Base-by-base conservation (phyloP, 1,140 invertebrate genomes). In the Cydia amplana region DNA sequence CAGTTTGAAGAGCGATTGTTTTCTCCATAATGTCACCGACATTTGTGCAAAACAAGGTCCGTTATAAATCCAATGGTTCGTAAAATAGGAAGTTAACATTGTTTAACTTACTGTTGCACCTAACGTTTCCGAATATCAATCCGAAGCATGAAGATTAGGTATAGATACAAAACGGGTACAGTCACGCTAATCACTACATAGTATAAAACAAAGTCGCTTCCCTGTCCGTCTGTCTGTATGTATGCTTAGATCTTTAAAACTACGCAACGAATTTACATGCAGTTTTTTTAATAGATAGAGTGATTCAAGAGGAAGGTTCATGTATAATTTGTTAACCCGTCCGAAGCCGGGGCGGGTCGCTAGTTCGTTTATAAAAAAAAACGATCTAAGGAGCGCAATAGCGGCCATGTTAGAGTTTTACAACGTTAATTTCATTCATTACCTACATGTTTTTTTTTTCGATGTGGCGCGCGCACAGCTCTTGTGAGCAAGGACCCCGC, bases 381-480 rank as follows among this genome's bases (percentile, higher is more conserved):
- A n/a, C n/a, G n/a, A n/a, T n/a, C n/a, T n/a, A n/a, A n/a, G n/a
- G 2, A 23, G 55, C 55, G 55, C 55, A 9, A 60, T 2, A 60
- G 55, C 55, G 9, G 4, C 49, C 12, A 25, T 25, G 25, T 20
- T 18, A 9, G 2, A 4, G 10, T 16, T 51, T 51, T 12, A 51
- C 46, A 51, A 51, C n/a, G 49, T 51, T 51, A 18, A 51, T 60
- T 60, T 20, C 55, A 60, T 60, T 60, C n/a, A 55, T 55, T 55
- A 55, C 4, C 51, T 60, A 5, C 20, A 23, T 10, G 20, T 23
- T n/a, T n/a, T n/a, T n/a, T n/a, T n/a, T n/a, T n/a, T n/a, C n/a
- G n/a, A n/a, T n/a, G n/a, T n/a, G n/a, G n/a, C n/a, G n/a, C n/a
- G n/a, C n/a, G n/a, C n/a, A n/a, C n/a, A n/a, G n/a, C n/a, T n/a